Evolutionary conservation across 2,797 vertebrate species (phyloP), one percentile per base, ranked within the genome.

Genomic region (Alosa sapidissima): DNA sequence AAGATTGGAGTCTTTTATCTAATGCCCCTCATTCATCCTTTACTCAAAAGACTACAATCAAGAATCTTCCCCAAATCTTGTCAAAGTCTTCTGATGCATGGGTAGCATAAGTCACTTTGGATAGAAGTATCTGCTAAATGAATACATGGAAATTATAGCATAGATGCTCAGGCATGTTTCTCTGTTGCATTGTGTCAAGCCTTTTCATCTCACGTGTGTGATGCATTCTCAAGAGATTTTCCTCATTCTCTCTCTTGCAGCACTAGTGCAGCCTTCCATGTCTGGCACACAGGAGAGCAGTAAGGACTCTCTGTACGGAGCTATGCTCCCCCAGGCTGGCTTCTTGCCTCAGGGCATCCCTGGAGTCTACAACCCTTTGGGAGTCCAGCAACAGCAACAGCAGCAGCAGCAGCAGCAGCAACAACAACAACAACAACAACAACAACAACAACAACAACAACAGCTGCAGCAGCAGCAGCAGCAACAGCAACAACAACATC

Each of bases 281-380:
- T 91, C 95, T 62, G 94, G 95, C 89, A 86, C 94, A 90, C 97
- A 97, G 91, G 98, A 99, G n/a, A 91, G 93, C 1, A 93, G 95
- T 88, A 99, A 99, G 91, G 97, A 98, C 55, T 94, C 97, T 82
- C 95, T 95, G 8, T 99, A 97, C 87, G 91, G 94, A 82, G 90
- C 94, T 78, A 95, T 99, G 92, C 97, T 98, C 87, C 95, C 98
- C 86, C 96, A 97, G 41, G 94, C 95, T 83, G 95, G 95, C 92
- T 96, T 94, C 89, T 93, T 96, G 91, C 90, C 95, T n/a, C 92
- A 94, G 1, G 92, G 95, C 0, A 95, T 99, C 84, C 95, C 97
- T 51, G 94, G 91, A 24, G 91, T 97, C 88, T 99, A 97, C 91
- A 97, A 96, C 91, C 96, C 97, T 84, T 88, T 96, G 84, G 96